Base-by-base conservation (phyloP, 2,797 vertebrate genomes). In the Acanthiza pusilla region DNA sequence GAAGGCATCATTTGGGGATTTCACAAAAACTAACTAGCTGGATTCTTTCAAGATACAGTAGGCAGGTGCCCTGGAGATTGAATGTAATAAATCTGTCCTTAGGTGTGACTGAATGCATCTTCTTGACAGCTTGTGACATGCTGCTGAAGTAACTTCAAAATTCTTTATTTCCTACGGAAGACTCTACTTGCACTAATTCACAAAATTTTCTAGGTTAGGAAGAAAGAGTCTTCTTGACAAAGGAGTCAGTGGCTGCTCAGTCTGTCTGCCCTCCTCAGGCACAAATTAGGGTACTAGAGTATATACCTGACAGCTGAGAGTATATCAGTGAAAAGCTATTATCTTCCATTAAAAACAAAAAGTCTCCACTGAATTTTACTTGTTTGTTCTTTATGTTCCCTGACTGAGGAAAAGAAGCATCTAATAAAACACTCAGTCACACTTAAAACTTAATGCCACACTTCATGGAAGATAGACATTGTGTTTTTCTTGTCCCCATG, bases 81-180 rank as follows among this genome's bases (percentile, higher is more conserved):
- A 68, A 23, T 57, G 38, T 76, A 73, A 76, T 82, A 66, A 89
- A 91, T 72, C 78, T 73, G 72, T 72, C 85, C 84, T 85, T 75
- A 81, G 51, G 48, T 85, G 87, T 93, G 88, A 88, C 85, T 87
- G 79, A 95, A 73, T 62, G 75, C 53, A 83, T 74, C 74, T 73
- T 83, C 78, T 71, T 85, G 75, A 85, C 82, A 91, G 86, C 77
- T 80, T 8, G 2, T 27, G 26, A 90, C 74, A 63, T 79, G 61
- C 93, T 81, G 68, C n/a, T 68, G 42, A 93, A 87, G 58, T n/a
- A 93, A 54, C 77, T 93, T 97, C 71, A 78, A 73, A 93, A 87
- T 66, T 72, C 72, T 95, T 89, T 51, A 74, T 89, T 92, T 96
- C 89, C 81, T 83, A 80, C 51, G 54, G 78, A 81, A 87, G 19